Evolutionary conservation across 2,797 vertebrate genomes (phyloP).

Genomic region (Danionella dracula): DNA sequence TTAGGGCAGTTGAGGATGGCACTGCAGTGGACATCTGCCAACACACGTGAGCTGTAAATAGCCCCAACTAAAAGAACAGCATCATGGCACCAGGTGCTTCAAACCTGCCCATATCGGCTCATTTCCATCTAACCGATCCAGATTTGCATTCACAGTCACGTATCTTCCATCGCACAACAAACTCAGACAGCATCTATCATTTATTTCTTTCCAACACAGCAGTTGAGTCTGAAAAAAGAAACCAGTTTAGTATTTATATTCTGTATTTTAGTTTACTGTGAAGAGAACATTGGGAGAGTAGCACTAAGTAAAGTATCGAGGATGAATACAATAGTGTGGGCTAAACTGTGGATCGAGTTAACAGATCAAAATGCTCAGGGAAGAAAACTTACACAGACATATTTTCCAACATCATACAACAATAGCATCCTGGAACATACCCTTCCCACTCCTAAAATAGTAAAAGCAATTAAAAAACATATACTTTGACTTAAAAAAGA

Average conservation of each 20-base stretch:
- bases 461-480: conserved; percentile 63
- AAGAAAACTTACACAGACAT: conserved; percentile 64
- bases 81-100: conserved; percentile 43
- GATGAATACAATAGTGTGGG: conserved; percentile 70
- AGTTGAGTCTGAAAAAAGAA: conserved; percentile 68
- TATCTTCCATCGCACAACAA: neutral
- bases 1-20: conserved; percentile 28
- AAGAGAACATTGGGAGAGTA: conserved; percentile 62
- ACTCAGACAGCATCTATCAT: conserved; percentile 38
- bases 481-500: conserved; percentile 65
- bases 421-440: conserved; percentile 47
- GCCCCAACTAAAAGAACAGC: neutral
- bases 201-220: conserved; percentile 67
- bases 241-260: conserved; percentile 76
- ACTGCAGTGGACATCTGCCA: conserved; percentile 39
- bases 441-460: conserved; percentile 63
- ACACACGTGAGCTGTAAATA: conserved; percentile 25
- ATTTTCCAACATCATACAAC: conserved; percentile 67
- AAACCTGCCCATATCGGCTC: conserved; percentile 36
- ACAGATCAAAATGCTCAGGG: conserved; percentile 38
- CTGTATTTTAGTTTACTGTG: conserved; percentile 76
- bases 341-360: conserved; percentile 58
- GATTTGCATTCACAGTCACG: no score
- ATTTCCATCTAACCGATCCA: conserved; percentile 12
- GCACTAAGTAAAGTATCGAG: conserved; percentile 71